Conservation (phyloP, 1,140 invertebrate species). For the Hypothenemus hampei region DNA sequence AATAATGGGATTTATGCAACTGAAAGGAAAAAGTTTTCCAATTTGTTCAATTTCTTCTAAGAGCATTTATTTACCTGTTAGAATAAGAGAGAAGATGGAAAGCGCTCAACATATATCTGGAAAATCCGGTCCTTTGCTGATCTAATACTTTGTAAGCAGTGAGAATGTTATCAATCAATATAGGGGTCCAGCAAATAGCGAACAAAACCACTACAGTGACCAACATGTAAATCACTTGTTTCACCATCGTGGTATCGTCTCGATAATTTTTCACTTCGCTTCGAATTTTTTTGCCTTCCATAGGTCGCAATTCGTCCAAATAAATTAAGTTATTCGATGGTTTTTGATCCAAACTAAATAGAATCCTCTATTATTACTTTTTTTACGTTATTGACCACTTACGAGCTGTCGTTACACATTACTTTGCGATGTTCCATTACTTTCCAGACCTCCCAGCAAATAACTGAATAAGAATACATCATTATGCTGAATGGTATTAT, state of each 20-base stretch:
- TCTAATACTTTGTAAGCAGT: conserved; percentile 56
- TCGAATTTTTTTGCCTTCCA: conserved; percentile 13
- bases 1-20: conserved; percentile 72
- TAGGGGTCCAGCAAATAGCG: conserved; percentile 63
- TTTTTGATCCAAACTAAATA: conserved; percentile 13
- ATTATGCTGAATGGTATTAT: conserved; percentile 60
- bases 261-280: conserved; percentile 31
- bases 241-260: conserved; percentile 40
- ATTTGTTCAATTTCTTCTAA: background rate
- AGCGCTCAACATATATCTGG: conserved; percentile 59
- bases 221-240: conserved; percentile 67
- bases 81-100: conserved; percentile 65
- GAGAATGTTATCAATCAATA: conserved; percentile 62
- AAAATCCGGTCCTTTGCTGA: conserved; percentile 48
- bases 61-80: conserved; percentile 56
- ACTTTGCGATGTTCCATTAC: conserved; percentile 53
- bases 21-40: conserved; percentile 41
- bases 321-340: conserved; percentile 4
- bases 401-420: conserved; percentile 53
- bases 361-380: background rate
- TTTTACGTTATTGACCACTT: conserved; percentile 1
- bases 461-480: conserved; percentile 60
- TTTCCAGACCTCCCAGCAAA: conserved; percentile 62
- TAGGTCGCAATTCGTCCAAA: conserved; percentile 3
- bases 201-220: conserved; percentile 66